Evolutionary conservation across 2,888 invertebrate genomes (phyloP).

Genomic region (Vanessa cardui): DNA sequence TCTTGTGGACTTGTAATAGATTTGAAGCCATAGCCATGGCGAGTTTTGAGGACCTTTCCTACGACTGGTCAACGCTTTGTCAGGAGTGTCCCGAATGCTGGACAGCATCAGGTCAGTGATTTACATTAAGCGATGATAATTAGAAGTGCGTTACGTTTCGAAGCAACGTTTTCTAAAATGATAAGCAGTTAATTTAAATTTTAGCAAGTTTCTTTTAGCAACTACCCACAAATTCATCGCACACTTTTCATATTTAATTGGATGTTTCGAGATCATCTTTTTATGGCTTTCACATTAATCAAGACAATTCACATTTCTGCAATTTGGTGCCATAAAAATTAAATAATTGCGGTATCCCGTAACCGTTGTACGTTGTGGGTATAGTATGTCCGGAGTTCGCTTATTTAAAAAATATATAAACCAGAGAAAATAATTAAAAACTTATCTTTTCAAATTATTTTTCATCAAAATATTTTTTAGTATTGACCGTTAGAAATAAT

Average conservation of each 20-base stretch:
- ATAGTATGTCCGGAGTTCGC: too few relatives aligned
- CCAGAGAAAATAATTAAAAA: too few relatives aligned
- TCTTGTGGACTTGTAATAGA: conserved; percentile 58
- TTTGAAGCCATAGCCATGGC: conserved; percentile 78
- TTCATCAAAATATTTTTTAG: too few relatives aligned
- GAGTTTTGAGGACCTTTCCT: conserved; percentile 84
- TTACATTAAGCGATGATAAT: not conserved
- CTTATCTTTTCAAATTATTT: too few relatives aligned
- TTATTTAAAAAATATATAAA: too few relatives aligned
- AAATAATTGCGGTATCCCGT: too few relatives aligned
- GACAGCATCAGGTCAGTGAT: conserved; percentile 83
- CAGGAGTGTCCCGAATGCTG: conserved; percentile 85
- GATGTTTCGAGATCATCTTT: conserved; percentile 32
- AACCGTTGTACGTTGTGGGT: too few relatives aligned
- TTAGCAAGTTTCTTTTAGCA: conserved; percentile 33
- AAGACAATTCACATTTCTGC: conserved; percentile 18
- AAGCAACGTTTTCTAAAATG: conserved; percentile 31
- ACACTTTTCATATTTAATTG: conserved; percentile 35
- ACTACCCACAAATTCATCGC: conserved; percentile 34
- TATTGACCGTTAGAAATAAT: too few relatives aligned
- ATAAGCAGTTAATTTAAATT: conserved; percentile 38
- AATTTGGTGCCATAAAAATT: not conserved
- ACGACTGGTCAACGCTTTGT: conserved; percentile 85
- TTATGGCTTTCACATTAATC: conserved; percentile 30
- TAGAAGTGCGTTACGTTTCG: conserved; percentile 3